Conservation (phyloP, 2,113 vertebrate genomes). For the Glaucomys volans region DNA sequence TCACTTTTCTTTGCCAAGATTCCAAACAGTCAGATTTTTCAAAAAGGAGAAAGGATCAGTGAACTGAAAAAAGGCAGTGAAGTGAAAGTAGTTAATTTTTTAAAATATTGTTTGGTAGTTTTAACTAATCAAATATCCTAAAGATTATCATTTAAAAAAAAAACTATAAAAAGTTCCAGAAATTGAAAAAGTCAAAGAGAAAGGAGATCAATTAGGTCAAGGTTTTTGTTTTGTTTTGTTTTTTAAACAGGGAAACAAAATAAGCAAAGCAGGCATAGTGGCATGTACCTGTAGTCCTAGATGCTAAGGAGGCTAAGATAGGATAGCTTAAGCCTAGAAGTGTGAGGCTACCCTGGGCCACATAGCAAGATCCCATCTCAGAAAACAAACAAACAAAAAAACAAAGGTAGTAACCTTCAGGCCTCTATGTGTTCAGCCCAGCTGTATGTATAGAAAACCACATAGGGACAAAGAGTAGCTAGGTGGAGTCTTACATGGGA, state of each 20-base stretch:
- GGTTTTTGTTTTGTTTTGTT: not conserved
- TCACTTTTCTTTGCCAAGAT: constrained; percentile 20
- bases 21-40: not conserved
- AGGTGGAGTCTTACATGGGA: not conserved
- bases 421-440: not conserved
- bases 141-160: not conserved
- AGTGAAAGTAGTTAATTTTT: not conserved
- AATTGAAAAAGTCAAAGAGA: constrained; percentile 1
- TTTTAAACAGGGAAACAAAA: not conserved
- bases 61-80: too few relatives aligned
- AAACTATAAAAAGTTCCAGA: not conserved
- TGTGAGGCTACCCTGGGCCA: too few relatives aligned
- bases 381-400: too few relatives aligned
- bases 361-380: too few relatives aligned
- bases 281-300: too few relatives aligned
- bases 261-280: not conserved
- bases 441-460: not conserved
- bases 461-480: not conserved
- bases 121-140: not conserved
- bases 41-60: not conserved
- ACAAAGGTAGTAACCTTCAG: not conserved
- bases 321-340: too few relatives aligned
- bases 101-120: not conserved
- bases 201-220: not conserved
- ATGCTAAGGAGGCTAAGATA: too few relatives aligned